Percentiles rank a stretch among this genome's conserved stretches.
These are phyloP conservation scores for Salvator merianae DNA, from an alignment of 2,113 vertebrate genomes.

Conservation along the genomic window DNA sequence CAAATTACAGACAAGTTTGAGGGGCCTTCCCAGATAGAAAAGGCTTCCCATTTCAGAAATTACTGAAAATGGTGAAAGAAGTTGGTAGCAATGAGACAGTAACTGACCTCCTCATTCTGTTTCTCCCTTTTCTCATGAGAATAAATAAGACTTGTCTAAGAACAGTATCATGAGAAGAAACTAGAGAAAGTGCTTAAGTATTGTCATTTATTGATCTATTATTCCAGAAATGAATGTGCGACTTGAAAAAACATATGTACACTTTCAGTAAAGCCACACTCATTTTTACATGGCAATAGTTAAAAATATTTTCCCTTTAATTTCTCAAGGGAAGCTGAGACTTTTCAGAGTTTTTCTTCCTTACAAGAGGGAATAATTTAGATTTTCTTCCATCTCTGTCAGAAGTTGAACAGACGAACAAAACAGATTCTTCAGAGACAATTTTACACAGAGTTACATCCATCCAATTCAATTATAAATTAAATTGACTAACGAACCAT, in stretches of 20 bases:
- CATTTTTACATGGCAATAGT: constrained; percentile 80
- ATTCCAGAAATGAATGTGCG: constrained; percentile 72
- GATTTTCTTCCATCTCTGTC: constrained; percentile 84
- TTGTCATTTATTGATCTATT: constrained; percentile 53
- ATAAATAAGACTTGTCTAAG: constrained; percentile 26
- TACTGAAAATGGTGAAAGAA: too few species aligned
- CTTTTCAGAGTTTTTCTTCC: constrained; percentile 73
- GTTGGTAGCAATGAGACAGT: neutral
- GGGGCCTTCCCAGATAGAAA: neutral
- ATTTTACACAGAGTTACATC: constrained; percentile 90
- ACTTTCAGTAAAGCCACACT: constrained; percentile 77
- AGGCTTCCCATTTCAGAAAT: neutral
- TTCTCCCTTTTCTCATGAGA: neutral
- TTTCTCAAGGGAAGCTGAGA: constrained; percentile 83
- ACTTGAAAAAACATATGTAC: constrained; percentile 75
- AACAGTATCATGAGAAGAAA: constrained; percentile 42
- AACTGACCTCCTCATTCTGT: neutral
- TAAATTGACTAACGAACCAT: constrained; percentile 95
- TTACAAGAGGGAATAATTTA: constrained; percentile 83
- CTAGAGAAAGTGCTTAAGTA: constrained; percentile 42
- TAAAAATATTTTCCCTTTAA: constrained; percentile 82
- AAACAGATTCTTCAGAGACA: constrained; percentile 89
- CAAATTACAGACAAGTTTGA: neutral
- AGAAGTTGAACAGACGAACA: constrained; percentile 88
- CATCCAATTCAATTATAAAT: constrained; percentile 95